These are phyloP conservation scores for Eudasyphora cyanicolor DNA, from an alignment of 2,888 invertebrate species.

Conservation along the genomic window DNA sequence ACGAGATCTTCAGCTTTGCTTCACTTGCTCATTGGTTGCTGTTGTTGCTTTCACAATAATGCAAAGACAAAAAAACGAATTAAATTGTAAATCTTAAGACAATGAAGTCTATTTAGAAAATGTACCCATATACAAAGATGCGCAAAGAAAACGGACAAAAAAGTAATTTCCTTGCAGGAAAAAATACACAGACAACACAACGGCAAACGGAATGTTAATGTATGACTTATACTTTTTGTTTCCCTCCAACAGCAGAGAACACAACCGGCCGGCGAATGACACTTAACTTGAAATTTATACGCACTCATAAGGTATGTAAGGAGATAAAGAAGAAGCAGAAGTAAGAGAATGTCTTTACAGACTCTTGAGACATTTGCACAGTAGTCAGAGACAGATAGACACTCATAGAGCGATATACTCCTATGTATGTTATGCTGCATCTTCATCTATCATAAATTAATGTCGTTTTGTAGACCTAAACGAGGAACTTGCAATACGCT, in stretches of 20 bases:
- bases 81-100: slow-evolving; percentile 20
- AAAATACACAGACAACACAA: neutral
- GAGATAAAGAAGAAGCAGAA: neutral
- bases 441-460: neutral
- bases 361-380: slow-evolving; percentile 6
- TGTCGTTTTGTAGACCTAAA: neutral
- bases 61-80: neutral
- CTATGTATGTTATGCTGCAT: neutral
- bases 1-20: too few relatives aligned
- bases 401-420: neutral
- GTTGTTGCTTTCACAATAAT: neutral
- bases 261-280: neutral
- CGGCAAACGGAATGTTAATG: slow-evolving; percentile 1
- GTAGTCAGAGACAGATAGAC: neutral
- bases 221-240: neutral
- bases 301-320: neutral
- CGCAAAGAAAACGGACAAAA: neutral
- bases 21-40: too few relatives aligned
- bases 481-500: too few relatives aligned
- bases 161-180: slow-evolving; percentile 14
- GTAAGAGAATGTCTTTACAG: neutral
- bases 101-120: slow-evolving; percentile 22
- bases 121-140: neutral
- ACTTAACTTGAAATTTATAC: slow-evolving; percentile 16
- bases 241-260: neutral